Evolutionary conservation across 2,113 vertebrate genomes (phyloP), one percentile per base, ranked within the genome.

Genomic region (Tragelaphus scriptus): DNA sequence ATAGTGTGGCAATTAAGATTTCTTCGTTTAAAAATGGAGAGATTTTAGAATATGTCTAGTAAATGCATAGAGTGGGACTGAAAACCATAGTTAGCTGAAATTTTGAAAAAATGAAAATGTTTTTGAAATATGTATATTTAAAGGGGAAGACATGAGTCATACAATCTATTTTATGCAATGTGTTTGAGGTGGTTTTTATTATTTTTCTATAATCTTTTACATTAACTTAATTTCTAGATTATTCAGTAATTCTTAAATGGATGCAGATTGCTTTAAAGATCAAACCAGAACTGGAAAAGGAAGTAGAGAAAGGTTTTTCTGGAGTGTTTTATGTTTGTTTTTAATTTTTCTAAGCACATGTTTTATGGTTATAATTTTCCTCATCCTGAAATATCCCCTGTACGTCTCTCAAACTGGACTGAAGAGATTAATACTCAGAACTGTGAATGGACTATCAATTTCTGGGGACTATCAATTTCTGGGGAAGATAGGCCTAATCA

Each of bases 191-290:
- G 44, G n/a, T 61, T 93, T 40, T 88, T 75, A 26, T 63, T 77
- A 85, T 77, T 87, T 89, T 92, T 94, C 59, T 80, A 47, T 13
- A 61, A 16, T 32, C 6, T 82, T 85, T 91, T 36, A n/a, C 10
- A 71, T 86, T 71, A 93, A 95, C 21, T 80, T 96, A 91, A 94
- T 26, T 80, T 95, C 13, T 81, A 25, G 75, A 40, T 84, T 93
- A 11, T 92, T 97, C 79, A 75, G 25, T 87, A 87, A 56, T 77
- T 87, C 85, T 96, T 85, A 65, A 94, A n/a, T 23, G 0, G 88
- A 63, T 96, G 13, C 90, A 88, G 77, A 10, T 96, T 53, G 19
- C 81, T 94, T 93, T 94, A 68, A 90, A 91, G 91, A 23, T 93
- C 44, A 85, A 77, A 40, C 40, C 58, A 65, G 5, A 77, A 49